Evolutionary conservation across 2,797 vertebrate genomes (phyloP).

Genomic region (Sandelia bainsii): DNA sequence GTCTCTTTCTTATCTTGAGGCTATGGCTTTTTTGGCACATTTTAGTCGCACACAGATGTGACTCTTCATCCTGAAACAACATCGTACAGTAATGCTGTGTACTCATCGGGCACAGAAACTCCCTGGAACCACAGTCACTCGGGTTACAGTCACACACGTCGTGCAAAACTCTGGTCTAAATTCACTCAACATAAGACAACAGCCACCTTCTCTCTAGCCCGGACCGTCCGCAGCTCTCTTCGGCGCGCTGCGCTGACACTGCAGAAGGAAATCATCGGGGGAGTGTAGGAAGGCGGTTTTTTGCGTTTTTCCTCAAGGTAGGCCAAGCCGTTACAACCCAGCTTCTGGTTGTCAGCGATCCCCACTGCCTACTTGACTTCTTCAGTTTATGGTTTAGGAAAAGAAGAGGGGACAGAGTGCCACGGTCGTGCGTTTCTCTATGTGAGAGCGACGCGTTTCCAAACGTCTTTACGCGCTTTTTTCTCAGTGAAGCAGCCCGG

Average conservation of each 20-base stretch:
- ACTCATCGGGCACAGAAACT: constrained; percentile 33
- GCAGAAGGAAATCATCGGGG: constrained; percentile 78
- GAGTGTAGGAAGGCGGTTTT: constrained; percentile 70
- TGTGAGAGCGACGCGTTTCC: constrained; percentile 64
- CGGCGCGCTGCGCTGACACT: constrained; percentile 78
- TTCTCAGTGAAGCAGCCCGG: constrained; percentile 38
- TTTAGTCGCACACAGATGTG: constrained; percentile 66
- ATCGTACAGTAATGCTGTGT: constrained; percentile 53
- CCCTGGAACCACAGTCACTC: constrained; percentile 55
- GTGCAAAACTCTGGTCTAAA: constrained; percentile 65
- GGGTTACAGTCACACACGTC: constrained; percentile 67
- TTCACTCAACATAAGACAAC: constrained; percentile 61
- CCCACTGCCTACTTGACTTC: constrained; percentile 49
- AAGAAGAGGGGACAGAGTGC: constrained; percentile 58
- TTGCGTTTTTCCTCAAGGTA: constrained; percentile 63
- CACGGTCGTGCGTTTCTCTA: constrained; percentile 58
- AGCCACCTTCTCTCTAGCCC: constrained; percentile 70
- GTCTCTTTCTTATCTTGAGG: constrained; percentile 61
- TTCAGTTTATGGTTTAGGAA: constrained; percentile 49
- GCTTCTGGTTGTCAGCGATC: constrained; percentile 67
- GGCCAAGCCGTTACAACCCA: constrained; percentile 68
- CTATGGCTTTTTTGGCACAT: constrained; percentile 49
- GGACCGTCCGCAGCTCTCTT: constrained; percentile 67
- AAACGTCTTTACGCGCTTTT: constrained; percentile 71
- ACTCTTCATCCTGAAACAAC: constrained; percentile 68